phyloP scores from a whole-genome alignment of 1,140 invertebrate genomes.

The Vanessa atalanta region DNA sequence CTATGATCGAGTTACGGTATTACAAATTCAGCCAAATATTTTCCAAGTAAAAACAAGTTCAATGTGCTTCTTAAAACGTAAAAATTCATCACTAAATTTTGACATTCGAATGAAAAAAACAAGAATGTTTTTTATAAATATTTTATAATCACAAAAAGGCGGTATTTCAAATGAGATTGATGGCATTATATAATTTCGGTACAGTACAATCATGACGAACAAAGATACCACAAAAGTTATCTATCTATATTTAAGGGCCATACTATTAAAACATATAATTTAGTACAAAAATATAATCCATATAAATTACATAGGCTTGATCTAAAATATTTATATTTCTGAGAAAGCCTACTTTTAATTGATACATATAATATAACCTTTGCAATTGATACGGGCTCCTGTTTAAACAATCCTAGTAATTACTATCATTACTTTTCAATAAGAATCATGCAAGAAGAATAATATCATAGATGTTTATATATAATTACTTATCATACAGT shows the following conservation, averaged over 20 bases:
- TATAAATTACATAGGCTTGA: neutral
- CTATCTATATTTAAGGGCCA: neutral
- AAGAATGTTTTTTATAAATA: neutral
- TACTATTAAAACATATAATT: neutral
- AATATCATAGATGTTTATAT: neutral
- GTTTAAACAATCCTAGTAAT: no score
- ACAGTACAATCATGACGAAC: neutral
- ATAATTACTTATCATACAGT: neutral
- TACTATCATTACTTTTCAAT: no score
- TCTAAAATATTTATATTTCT: neutral
- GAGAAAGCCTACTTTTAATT: no score
- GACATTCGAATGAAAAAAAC: no score
- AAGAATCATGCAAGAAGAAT: no score
- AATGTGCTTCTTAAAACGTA: neutral
- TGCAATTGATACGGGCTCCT: no score
- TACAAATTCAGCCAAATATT: neutral
- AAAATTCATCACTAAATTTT: no score
- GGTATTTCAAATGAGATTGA: slow-evolving; percentile 10
- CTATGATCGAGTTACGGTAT: neutral
- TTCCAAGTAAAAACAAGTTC: neutral
- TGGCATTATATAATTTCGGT: neutral
- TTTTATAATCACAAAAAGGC: neutral
- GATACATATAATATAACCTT: no score
- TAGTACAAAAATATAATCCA: neutral
- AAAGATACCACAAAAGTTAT: slow-evolving; percentile 5